phyloP scores from a whole-genome alignment of 2,888 invertebrate genomes.

The Clanis bilineata region DNA sequence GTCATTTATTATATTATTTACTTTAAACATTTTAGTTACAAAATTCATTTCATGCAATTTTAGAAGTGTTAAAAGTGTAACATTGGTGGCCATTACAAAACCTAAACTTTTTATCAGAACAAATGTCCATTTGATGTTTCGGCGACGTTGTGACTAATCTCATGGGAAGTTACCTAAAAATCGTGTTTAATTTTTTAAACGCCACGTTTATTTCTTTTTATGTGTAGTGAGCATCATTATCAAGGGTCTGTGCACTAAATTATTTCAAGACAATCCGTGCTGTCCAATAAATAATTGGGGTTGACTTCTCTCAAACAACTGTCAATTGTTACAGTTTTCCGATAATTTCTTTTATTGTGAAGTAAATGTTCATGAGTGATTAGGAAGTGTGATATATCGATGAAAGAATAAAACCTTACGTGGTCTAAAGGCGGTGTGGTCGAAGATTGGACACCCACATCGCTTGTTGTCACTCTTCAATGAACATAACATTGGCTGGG shows the following conservation, averaged over 20 bases:
- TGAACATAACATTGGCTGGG: constrained; percentile 78
- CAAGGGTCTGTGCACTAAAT: constrained; percentile 47
- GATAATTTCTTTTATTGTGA: constrained; percentile 50
- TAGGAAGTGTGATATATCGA: constrained; percentile 23
- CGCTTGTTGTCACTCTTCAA: constrained; percentile 78
- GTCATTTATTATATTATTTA: constrained; percentile 51
- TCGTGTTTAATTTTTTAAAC: constrained; percentile 45
- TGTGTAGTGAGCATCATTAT: constrained; percentile 51
- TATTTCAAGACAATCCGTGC: constrained; percentile 65
- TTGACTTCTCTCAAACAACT: constrained; percentile 76
- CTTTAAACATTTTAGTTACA: constrained; percentile 43
- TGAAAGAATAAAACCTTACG: constrained; percentile 42
- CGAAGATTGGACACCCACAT: constrained; percentile 62
- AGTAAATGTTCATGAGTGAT: constrained; percentile 22
- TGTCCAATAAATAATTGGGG: constrained; percentile 71
- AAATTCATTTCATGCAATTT: constrained; percentile 47
- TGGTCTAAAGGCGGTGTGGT: constrained; percentile 54
- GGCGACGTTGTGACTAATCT: constrained; percentile 81
- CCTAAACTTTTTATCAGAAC: constrained; percentile 81
- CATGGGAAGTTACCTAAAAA: constrained; percentile 59
- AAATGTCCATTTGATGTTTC: constrained; percentile 82
- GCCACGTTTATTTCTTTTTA: constrained; percentile 44
- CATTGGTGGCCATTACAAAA: constrained; percentile 83
- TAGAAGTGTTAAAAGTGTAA: constrained; percentile 74
- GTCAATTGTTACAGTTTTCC: constrained; percentile 74